Percentiles rank a stretch among this genome's conserved stretches.
Conservation (phyloP, 2,888 invertebrate species). For the Chamaedrilus cognettii region DNA sequence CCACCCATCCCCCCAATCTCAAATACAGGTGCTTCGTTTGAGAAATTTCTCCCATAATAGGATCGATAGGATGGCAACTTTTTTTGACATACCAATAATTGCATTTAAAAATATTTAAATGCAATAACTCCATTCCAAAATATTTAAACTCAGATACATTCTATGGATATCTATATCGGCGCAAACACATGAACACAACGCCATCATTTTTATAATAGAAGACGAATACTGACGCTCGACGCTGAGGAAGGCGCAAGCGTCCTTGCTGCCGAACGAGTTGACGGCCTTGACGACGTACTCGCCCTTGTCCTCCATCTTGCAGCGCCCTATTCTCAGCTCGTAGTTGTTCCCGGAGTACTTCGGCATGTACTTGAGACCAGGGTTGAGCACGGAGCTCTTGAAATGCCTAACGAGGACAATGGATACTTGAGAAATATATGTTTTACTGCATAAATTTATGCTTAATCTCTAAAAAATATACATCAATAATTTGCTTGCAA, state of each 20-base stretch:
- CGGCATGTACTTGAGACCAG: constrained; percentile 99
- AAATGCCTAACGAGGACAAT: constrained; percentile 43
- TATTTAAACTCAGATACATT: no score
- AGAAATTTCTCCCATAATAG: no score
- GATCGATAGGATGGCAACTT: no score
- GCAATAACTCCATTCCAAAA: no score
- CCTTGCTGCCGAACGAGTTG: constrained; percentile 58
- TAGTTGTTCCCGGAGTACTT: constrained; percentile 95
- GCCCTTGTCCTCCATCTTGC: constrained; percentile 88
- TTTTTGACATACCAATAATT: no score
- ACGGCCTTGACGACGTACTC: constrained; percentile 83
- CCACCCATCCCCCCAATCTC: no score
- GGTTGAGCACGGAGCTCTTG: constrained; percentile 67
- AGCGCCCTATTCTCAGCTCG: constrained; percentile 96
- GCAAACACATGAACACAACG: no score
- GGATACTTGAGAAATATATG: not conserved
- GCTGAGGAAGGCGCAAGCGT: constrained; percentile 52
- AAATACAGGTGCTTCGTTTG: no score
- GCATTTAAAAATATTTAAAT: no score
- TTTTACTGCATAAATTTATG: not conserved
- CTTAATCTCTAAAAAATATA: not conserved
- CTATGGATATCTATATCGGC: no score
- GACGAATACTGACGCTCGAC: constrained; percentile 58
- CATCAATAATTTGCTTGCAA: no score
- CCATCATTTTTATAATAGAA: no score